Conservation (phyloP, 2,113 vertebrate species). For the Xenopus borealis region DNA sequence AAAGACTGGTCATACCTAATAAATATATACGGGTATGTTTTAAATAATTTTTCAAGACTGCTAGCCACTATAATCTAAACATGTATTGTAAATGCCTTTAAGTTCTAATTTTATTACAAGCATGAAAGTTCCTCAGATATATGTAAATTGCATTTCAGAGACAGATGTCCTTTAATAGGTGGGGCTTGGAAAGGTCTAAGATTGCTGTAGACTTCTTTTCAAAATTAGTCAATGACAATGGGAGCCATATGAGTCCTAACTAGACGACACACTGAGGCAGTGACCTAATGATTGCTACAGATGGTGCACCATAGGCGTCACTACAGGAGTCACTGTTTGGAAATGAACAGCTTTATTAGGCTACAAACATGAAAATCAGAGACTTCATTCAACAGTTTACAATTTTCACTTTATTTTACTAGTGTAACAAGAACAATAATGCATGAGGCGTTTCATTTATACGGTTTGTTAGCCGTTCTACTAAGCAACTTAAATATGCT, state of each 20-base stretch:
- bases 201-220: conserved; percentile 9
- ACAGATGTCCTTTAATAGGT: conserved; percentile 30
- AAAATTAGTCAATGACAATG: conserved; percentile 38
- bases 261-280: conserved; percentile 27
- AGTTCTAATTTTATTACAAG: too few species aligned
- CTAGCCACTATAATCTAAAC: too few species aligned
- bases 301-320: conserved; percentile 38
- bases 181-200: conserved; percentile 9
- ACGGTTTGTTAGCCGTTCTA: not conserved
- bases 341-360: conserved; percentile 41
- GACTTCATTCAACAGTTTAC: not conserved
- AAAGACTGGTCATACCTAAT: too few species aligned
- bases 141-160: not conserved
- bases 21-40: too few species aligned
- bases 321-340: conserved; percentile 39
- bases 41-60: too few species aligned
- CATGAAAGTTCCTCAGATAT: too few species aligned
- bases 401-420: not conserved
- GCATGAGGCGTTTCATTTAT: too few species aligned
- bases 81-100: too few species aligned
- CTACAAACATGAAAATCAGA: conserved; percentile 17
- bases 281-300: conserved; percentile 43
- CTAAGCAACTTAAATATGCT: too few species aligned
- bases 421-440: not conserved
- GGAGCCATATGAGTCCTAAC: conserved; percentile 35